Evolutionary conservation across 2,888 invertebrate species (phyloP).

Genomic region (Xanthia icteritia): DNA sequence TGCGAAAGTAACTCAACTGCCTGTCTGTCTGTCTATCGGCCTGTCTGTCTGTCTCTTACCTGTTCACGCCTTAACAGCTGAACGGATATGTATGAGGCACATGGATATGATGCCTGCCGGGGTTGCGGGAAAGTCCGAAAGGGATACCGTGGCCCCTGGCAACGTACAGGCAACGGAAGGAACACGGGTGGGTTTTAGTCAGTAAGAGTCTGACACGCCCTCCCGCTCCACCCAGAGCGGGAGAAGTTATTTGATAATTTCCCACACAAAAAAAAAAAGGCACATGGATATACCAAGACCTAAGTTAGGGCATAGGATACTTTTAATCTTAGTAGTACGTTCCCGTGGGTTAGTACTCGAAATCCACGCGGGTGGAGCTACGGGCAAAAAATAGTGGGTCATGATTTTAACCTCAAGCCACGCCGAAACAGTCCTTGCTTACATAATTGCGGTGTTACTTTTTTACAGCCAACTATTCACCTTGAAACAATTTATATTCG

Average conservation of each 20-base stretch:
- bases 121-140: no score
- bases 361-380: no score
- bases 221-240: no score
- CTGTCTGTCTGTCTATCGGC: neutral
- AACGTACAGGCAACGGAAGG: no score
- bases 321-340: neutral
- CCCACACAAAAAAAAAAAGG: no score
- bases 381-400: neutral
- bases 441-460: neutral
- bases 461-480: conserved; percentile 1
- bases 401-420: neutral
- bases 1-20: neutral
- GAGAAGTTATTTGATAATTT: no score
- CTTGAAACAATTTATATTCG: conserved; percentile 24
- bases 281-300: neutral
- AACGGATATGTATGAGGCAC: neutral
- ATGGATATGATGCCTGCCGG: no score
- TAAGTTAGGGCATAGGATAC: neutral
- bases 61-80: neutral
- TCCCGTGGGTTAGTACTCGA: neutral
- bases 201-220: no score
- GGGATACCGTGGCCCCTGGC: no score
- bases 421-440: no score
- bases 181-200: no score
- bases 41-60: neutral